phyloP scores from a whole-genome alignment of 92 coral and sea anemone species.

The Meandrina meandrites region DNA sequence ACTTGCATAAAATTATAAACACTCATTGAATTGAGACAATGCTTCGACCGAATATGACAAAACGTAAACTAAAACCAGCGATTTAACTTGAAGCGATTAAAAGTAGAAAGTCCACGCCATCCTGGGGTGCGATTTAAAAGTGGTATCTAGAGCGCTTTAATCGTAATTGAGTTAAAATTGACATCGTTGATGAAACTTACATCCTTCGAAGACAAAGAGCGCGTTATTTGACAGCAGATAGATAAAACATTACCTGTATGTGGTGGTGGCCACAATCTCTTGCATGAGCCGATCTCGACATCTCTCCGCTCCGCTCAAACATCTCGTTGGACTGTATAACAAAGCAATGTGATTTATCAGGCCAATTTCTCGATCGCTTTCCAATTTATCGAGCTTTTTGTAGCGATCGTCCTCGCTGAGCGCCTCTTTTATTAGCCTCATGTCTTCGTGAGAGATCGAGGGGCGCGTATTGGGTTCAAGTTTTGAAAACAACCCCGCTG shows the following conservation, averaged over 20 bases:
- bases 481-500: constrained; percentile 91
- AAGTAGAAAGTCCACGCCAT: not conserved
- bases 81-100: not conserved
- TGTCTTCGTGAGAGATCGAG: constrained; percentile 76
- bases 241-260: constrained; percentile 77
- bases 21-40: not conserved
- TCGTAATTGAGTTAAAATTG: constrained; percentile 18
- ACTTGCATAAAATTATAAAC: constrained; percentile 23
- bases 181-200: constrained; percentile 4
- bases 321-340: constrained; percentile 89
- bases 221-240: not conserved
- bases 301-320: constrained; percentile 93
- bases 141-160: not conserved
- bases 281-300: constrained; percentile 97
- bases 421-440: constrained; percentile 79
- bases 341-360: constrained; percentile 94
- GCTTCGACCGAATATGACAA: not conserved
- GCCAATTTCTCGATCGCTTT: constrained; percentile 81
- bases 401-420: constrained; percentile 87
- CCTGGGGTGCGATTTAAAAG: not conserved
- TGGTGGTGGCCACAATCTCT: constrained; percentile 95
- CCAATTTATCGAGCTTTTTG: constrained; percentile 86
- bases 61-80: not conserved
- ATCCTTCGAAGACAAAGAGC: not conserved
- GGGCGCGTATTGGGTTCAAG: constrained; percentile 85